These are phyloP conservation scores for Endotricha flammealis DNA, from an alignment of 2,888 invertebrate genomes.

Conservation along the genomic window DNA sequence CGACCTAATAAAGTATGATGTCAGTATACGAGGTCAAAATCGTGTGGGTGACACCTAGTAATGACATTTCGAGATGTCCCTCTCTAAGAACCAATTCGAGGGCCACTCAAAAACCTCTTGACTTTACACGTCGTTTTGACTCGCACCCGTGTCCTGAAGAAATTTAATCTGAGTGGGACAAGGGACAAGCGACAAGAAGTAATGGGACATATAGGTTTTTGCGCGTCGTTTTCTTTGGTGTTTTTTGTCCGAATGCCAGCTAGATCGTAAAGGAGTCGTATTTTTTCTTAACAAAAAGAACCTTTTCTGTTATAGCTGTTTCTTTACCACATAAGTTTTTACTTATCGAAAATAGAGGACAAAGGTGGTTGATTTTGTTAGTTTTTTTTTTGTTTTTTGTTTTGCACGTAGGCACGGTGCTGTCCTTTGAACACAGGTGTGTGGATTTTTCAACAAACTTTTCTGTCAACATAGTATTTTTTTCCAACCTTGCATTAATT, in stretches of 20 bases:
- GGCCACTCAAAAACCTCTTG: slow-evolving; percentile 35
- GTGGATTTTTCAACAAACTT: too few relatives aligned
- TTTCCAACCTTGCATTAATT: too few relatives aligned
- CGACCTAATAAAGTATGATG: slow-evolving; percentile 17
- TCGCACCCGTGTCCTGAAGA: slow-evolving; percentile 26
- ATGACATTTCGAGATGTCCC: slow-evolving; percentile 29
- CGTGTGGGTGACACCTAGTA: slow-evolving; percentile 31
- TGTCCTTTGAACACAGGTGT: too few relatives aligned
- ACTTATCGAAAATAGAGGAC: too few relatives aligned
- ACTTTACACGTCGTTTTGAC: slow-evolving; percentile 49
- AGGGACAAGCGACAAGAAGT: slow-evolving; percentile 21
- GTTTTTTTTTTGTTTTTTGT: too few relatives aligned
- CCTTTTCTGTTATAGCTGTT: slow-evolving; percentile 4
- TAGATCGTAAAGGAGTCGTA: slow-evolving; percentile 10
- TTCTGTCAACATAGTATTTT: too few relatives aligned
- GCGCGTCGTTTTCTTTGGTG: slow-evolving; percentile 12
- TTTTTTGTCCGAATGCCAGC: slow-evolving; percentile 16
- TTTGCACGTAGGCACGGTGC: too few relatives aligned
- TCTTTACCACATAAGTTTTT: too few relatives aligned
- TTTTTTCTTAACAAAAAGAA: slow-evolving; percentile 13
- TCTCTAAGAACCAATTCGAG: slow-evolving; percentile 25
- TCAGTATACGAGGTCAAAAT: slow-evolving; percentile 19
- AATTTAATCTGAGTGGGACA: slow-evolving; percentile 44
- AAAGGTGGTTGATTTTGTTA: too few relatives aligned
- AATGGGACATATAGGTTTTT: slow-evolving; percentile 39